Percentiles rank a stretch among this genome's conserved stretches.
These are phyloP conservation scores for Callopanchax toddi DNA, from an alignment of 2,113 vertebrate genomes.

Conservation along the genomic window DNA sequence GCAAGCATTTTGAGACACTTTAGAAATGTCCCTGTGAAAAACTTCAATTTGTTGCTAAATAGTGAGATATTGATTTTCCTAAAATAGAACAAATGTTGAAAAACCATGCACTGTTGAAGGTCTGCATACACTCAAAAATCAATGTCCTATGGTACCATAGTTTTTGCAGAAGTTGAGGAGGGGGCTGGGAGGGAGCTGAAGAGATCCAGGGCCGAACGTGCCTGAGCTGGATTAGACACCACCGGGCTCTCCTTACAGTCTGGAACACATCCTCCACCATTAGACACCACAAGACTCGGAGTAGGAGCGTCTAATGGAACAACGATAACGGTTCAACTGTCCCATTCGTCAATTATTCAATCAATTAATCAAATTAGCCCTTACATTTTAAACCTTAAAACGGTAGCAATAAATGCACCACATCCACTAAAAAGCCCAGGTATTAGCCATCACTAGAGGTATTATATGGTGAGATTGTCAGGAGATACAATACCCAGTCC, in stretches of 20 bases:
- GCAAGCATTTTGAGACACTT: no score
- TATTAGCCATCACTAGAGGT: background rate
- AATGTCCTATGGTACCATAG: no score
- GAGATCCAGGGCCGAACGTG: constrained; percentile 88
- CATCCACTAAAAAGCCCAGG: no score
- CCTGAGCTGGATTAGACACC: constrained; percentile 70
- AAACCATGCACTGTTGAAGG: no score
- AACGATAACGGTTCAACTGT: background rate
- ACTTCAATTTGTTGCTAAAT: no score
- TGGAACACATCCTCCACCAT: constrained; percentile 80
- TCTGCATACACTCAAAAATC: no score
- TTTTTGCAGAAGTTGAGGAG: constrained; percentile 59
- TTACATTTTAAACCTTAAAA: background rate
- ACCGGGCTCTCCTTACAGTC: constrained; percentile 58
- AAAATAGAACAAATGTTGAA: no score
- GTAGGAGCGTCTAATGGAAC: constrained; percentile 66
- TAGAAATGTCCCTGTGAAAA: no score
- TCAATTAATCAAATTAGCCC: constrained; percentile 2
- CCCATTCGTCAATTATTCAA: background rate
- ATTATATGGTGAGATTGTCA: background rate
- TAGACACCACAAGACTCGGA: constrained; percentile 71
- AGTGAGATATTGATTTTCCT: no score
- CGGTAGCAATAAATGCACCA: background rate
- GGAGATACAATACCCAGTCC: constrained; percentile 85
- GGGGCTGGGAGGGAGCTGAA: constrained; percentile 82